phyloP scores from a whole-genome alignment of 2,888 invertebrate species.

The Crepidodera aurea region DNA sequence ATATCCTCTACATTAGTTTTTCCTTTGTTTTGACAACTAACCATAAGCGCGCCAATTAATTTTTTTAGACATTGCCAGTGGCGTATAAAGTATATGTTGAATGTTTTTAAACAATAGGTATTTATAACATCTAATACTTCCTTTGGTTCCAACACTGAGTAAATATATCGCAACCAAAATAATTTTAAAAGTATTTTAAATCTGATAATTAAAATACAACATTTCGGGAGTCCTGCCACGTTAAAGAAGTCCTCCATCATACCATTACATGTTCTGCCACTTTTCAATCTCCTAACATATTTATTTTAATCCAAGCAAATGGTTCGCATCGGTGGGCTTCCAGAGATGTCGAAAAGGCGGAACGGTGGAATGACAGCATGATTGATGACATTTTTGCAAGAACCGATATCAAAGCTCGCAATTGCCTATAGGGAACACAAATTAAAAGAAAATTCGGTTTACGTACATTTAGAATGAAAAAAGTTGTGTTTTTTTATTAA shows the following conservation, averaged over 20 bases:
- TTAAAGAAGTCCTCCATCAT: slow-evolving; percentile 3
- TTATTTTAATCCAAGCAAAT: slow-evolving; percentile 24
- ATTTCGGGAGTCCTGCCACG: neutral
- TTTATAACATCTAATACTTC: no score
- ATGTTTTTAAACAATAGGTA: no score
- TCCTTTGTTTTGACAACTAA: no score
- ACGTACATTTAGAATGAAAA: neutral
- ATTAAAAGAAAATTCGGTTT: slow-evolving; percentile 22
- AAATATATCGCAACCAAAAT: no score
- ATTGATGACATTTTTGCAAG: slow-evolving; percentile 20
- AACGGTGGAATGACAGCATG: slow-evolving; percentile 15
- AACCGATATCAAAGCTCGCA: slow-evolving; percentile 19
- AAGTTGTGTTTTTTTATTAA: slow-evolving; percentile 9
- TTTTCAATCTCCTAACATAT: slow-evolving; percentile 18
- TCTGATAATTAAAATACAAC: no score
- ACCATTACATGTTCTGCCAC: slow-evolving; percentile 4
- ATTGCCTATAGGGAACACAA: slow-evolving; percentile 12
- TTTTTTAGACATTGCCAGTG: no score
- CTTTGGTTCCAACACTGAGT: no score
- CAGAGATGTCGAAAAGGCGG: slow-evolving; percentile 16
- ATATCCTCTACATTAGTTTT: no score
- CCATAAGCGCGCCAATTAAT: no score
- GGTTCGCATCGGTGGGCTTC: slow-evolving; percentile 11
- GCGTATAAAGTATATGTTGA: no score
- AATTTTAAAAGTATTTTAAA: no score